Base-by-base conservation (phyloP, 2,888 invertebrate genomes). In the Pemphredon lugubris region DNA sequence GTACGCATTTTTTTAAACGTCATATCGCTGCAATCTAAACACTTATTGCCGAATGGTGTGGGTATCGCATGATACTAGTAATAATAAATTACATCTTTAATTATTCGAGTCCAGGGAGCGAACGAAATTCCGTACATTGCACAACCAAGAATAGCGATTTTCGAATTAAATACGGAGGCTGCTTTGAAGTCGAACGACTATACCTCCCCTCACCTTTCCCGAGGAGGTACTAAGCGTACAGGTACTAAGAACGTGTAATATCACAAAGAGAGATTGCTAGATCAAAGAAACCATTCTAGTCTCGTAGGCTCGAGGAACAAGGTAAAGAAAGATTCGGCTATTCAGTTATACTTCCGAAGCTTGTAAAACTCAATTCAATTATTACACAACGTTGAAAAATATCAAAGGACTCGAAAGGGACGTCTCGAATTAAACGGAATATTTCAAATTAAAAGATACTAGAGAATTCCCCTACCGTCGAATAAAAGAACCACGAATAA, bases 251-350 rank as follows among this genome's bases (percentile, higher is more conserved):
- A 23, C 48, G 37, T 47, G 40, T 30, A 48, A 30, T 48, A 59
- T 48, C 32, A 37, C 40, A 48, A 47, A 48, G 58, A 47, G 40
- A 59, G 58, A 59, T 48, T 48, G n/a, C 20, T 9, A 26, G 58
- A 59, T 59, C 26, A 59, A 59, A 59, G 58, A 23, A 40, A 23
- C 37, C 44, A 57, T 57, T 45, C 37, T 47, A 37, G 45, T 34
- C 23, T 26, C 23, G n/a, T 21, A 57, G 44, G 44, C 20, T 42
- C 13, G 44, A 34, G 44, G 42, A 55, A 42, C 18, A 42, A 30
- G 13, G n/a, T n/a, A n/a, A n/a, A n/a, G n/a, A n/a, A n/a, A n/a
- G n/a, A n/a, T n/a, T n/a, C n/a, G n/a, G n/a, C n/a, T n/a, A 21
- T 42, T 26, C 13, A 7, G 11, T 21, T 9, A 32, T 16, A 30